phyloP scores from a whole-genome alignment of 2,797 vertebrate species.

The Oceanodroma leucorhoa region DNA sequence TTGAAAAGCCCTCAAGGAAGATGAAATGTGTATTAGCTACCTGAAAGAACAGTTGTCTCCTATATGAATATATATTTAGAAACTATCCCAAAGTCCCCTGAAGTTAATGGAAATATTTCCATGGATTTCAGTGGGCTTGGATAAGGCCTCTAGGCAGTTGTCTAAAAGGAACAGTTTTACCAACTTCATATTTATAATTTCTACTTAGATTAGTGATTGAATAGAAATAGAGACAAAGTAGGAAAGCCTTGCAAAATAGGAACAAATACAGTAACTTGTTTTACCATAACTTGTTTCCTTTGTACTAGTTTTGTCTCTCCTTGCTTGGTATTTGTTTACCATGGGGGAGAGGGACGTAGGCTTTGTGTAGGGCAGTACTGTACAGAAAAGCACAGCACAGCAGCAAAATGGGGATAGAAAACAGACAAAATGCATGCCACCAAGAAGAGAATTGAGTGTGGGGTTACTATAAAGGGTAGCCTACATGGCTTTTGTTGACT shows the following conservation, averaged over 20 bases:
- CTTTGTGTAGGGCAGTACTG: neutral
- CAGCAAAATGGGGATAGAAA: neutral
- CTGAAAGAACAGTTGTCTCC: neutral
- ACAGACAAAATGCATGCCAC: neutral
- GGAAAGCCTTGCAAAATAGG: neutral
- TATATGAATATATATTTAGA: constrained; percentile 1
- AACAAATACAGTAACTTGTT: neutral
- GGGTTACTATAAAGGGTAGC: neutral
- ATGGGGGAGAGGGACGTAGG: neutral
- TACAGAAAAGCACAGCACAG: neutral
- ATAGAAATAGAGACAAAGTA: neutral
- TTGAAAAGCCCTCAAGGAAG: constrained; percentile 24
- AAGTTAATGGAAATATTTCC: neutral
- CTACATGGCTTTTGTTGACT: neutral
- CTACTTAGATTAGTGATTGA: neutral
- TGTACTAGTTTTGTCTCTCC: neutral
- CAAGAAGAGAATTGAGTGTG: neutral
- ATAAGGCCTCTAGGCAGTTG: neutral
- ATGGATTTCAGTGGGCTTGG: neutral
- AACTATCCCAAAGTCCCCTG: neutral
- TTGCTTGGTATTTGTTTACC: neutral
- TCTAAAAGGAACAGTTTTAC: neutral
- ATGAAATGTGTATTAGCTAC: neutral
- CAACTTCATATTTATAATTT: neutral
- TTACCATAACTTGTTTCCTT: neutral